phyloP scores from a whole-genome alignment of 2,113 vertebrate species.

The Phocoena phocoena region DNA sequence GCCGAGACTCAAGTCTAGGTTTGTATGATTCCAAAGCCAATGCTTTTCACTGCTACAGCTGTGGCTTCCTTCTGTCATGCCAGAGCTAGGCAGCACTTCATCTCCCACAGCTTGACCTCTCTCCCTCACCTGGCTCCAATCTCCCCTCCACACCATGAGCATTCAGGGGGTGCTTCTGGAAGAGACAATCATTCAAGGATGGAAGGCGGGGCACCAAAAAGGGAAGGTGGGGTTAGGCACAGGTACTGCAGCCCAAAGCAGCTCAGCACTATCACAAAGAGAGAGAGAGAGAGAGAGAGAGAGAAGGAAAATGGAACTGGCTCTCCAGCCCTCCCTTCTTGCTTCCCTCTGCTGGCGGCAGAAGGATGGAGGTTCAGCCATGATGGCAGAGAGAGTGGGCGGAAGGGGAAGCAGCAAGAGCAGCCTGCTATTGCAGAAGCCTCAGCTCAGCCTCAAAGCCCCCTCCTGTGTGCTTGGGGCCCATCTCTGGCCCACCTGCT shows the following conservation, averaged over 20 bases:
- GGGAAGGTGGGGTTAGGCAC: not conserved
- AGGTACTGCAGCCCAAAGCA: not conserved
- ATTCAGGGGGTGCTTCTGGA: not conserved
- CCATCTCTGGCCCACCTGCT: conserved; percentile 29
- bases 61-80: conserved; percentile 24
- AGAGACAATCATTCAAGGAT: not conserved
- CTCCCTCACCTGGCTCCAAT: not conserved
- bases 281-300: not conserved
- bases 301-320: conserved; percentile 13
- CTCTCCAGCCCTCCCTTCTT: conserved; percentile 32
- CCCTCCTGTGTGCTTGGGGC: not conserved
- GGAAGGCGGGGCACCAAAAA: not conserved
- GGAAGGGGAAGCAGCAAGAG: conserved; percentile 16
- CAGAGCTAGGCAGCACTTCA: conserved; percentile 3
- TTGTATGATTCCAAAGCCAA: conserved; percentile 54
- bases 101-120: not conserved
- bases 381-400: conserved; percentile 51
- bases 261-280: not conserved
- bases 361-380: conserved; percentile 50
- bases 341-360: conserved; percentile 40
- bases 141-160: not conserved
- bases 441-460: conserved; percentile 41
- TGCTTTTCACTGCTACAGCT: conserved; percentile 20
- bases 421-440: conserved; percentile 48
- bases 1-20: conserved; percentile 16